Base-by-base conservation (phyloP, 2,113 vertebrate genomes). In the Anhinga anhinga region DNA sequence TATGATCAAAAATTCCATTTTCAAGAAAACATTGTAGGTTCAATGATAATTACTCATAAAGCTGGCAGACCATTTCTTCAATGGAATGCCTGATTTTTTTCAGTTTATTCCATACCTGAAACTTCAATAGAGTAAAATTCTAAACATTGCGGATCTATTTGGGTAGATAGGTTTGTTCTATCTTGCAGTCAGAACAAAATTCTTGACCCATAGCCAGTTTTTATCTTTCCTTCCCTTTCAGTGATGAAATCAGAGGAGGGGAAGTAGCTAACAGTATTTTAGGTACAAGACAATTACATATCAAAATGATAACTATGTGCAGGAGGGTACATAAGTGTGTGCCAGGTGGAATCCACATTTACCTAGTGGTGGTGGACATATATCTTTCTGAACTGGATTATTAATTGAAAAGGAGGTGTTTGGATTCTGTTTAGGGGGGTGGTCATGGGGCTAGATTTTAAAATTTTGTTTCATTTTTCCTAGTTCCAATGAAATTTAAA, bases 371-470 rank as follows among this genome's bases (percentile, higher is more conserved):
- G 13, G 26, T 53, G 21, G 15, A 66, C 12, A 10, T 14, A 44
- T 2, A 11, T 47, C 18, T 62, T 80, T 36, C 40, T 70, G 21
- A 90, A 29, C 4, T 25, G 12, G 10, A 74, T 36, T 55, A 5
- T 6, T 47, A 34, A 70, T 15, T 73, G 36, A 78, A 55, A 88
- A 44, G 20, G 34, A 59, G 4, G 6, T 40, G 13, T n/a, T 76
- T 61, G 22, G 9, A 29, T 32, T 69, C 59, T 82, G 15, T 2
- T 66, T 22, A 4, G 15, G 36, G 2, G 6, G 3, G 4, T 14
- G 7, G 3, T 27, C 5, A 3, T 16, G 3, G 2, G 52, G 29
- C 13, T 59, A 4, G 1, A 1, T 32, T 36, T 66, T n/a, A 42
- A 3, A 0, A 25, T 45, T 61, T 10, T 7, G 30, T 58, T 67